Evolutionary conservation across 1,140 invertebrate genomes (phyloP).

Genomic region (Conus betulinus): DNA sequence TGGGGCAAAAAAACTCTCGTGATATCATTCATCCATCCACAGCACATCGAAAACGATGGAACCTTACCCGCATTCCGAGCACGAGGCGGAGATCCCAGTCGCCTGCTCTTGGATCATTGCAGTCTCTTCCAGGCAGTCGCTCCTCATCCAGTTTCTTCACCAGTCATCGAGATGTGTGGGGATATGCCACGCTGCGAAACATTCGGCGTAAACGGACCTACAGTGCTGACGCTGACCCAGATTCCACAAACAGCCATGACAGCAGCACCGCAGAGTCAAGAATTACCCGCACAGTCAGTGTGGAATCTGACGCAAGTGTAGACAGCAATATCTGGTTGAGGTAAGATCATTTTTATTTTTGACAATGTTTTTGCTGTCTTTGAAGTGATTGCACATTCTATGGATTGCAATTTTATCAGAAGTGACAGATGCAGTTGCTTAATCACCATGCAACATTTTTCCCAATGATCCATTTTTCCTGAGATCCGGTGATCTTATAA

Average conservation of each 20-base stretch:
- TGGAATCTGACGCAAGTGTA: constrained; percentile 48
- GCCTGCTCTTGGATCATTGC: constrained; percentile 31
- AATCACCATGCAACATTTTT: no score
- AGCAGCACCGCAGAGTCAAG: not conserved
- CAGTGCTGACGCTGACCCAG: constrained; percentile 68
- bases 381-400: no score
- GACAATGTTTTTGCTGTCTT: no score
- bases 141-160: constrained; percentile 51
- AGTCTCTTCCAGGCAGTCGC: constrained; percentile 26
- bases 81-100: constrained; percentile 51
- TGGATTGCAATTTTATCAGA: no score
- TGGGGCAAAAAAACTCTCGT: constrained; percentile 30
- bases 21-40: constrained; percentile 68
- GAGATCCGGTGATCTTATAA: no score
- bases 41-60: constrained; percentile 63
- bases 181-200: constrained; percentile 87
- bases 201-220: constrained; percentile 81
- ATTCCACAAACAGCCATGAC: constrained; percentile 35
- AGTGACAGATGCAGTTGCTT: no score
- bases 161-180: constrained; percentile 79
- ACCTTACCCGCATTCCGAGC: constrained; percentile 69
- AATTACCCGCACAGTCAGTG: constrained; percentile 40
- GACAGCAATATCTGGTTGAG: constrained; percentile 53
- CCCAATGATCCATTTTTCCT: no score
- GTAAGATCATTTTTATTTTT: not conserved